These are phyloP conservation scores for Muscina levida DNA, from an alignment of 2,888 invertebrate genomes.

Conservation along the genomic window DNA sequence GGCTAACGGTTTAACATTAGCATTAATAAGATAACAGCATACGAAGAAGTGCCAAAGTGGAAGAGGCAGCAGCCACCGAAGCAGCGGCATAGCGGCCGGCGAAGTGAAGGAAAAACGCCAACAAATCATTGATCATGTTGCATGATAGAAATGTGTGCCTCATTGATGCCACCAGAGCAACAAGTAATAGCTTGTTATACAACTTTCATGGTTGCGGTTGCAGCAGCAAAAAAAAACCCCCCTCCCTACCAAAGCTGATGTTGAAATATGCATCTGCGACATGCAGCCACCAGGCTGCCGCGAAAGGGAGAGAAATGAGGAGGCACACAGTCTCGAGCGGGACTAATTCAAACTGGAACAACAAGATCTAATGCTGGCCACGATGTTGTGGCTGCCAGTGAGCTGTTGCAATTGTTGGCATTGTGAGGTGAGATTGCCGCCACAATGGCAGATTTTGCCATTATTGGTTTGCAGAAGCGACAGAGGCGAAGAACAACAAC, in stretches of 20 bases:
- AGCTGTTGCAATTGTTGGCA: not conserved
- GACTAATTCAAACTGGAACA: conserved; percentile 62
- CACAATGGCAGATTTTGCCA: not conserved
- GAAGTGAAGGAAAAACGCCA: conserved; percentile 18
- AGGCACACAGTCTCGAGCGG: not conserved
- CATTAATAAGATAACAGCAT: conserved; percentile 41
- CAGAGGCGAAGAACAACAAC: not conserved
- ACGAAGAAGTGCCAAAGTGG: not conserved
- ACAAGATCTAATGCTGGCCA: conserved; percentile 53
- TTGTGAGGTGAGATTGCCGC: not conserved
- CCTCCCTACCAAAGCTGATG: too few species aligned
- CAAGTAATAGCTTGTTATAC: conserved; percentile 59
- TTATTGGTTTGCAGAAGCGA: not conserved
- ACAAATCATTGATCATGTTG: conserved; percentile 54
- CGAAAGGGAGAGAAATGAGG: conserved; percentile 40
- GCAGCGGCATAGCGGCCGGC: not conserved
- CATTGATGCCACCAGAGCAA: conserved; percentile 4
- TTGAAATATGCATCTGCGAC: conserved; percentile 38
- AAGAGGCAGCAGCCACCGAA: not conserved
- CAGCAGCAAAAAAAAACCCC: conserved; percentile 21
- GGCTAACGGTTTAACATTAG: conserved; percentile 48
- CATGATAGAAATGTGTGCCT: conserved; percentile 37
- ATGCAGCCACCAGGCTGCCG: not conserved
- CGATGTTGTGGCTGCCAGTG: not conserved
- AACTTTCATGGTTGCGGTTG: conserved; percentile 59